phyloP scores from a whole-genome alignment of 1,140 invertebrate species.

The Octopus sinensis region DNA sequence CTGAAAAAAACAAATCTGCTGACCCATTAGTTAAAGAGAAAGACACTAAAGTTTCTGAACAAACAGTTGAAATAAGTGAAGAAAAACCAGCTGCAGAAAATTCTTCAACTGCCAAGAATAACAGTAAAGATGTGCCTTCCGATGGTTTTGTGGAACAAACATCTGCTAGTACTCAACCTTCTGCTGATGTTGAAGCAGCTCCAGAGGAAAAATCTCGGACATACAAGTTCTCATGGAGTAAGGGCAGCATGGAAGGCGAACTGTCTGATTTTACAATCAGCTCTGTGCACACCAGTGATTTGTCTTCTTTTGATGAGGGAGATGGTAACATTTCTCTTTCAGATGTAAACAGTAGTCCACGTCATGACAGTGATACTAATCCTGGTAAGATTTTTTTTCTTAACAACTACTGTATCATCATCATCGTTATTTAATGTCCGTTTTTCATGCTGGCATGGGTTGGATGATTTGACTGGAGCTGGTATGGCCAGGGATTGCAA shows the following conservation, averaged over 20 bases:
- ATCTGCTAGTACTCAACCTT: not conserved
- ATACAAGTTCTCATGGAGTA: slow-evolving; percentile 53
- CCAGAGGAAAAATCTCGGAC: slow-evolving; percentile 13
- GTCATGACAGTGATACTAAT: no score
- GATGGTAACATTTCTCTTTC: slow-evolving; percentile 11
- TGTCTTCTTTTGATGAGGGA: slow-evolving; percentile 57
- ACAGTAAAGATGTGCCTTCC: not conserved
- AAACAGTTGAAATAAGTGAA: slow-evolving; percentile 18
- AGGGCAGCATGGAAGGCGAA: slow-evolving; percentile 32
- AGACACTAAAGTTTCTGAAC: not conserved
- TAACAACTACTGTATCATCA: no score
- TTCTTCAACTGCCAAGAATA: not conserved
- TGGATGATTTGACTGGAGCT: no score
- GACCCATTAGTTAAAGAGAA: no score
- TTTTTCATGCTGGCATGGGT: no score
- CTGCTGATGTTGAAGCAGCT: not conserved
- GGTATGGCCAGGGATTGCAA: no score
- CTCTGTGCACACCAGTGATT: slow-evolving; percentile 60
- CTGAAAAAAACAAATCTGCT: not conserved
- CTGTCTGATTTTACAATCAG: slow-evolving; percentile 54
- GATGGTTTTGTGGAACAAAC: not conserved
- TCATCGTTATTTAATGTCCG: no score
- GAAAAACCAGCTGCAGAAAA: not conserved
- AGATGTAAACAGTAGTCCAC: no score
- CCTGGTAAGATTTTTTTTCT: no score